Base-by-base conservation (phyloP, 2,113 vertebrate species). In the Saimiri boliviensis region DNA sequence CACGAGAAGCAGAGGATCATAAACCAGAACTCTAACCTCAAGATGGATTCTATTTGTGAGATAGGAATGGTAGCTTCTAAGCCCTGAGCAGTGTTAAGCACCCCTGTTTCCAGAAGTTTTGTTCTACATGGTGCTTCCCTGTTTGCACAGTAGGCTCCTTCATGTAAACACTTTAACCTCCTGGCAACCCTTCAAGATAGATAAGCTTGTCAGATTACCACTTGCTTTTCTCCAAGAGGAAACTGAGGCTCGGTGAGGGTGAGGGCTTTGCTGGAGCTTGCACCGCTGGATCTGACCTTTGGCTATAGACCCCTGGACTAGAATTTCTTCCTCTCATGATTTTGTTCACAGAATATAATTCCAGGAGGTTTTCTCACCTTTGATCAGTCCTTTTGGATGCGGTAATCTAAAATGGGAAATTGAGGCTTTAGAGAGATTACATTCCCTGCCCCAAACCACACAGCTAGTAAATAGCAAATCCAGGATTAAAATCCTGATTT, bases 61-160 rank as follows among this genome's bases (percentile, higher is more conserved):
- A 98, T 96, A 97, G 49, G 73, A 92, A 92, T 20, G 77, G 91
- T 86, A 77, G 92, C 96, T 97, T 97, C 97, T 97, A 73, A 96
- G 96, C 95, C 94, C 83, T 35, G 42, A 88, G 97, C 94, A 30
- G 90, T 70, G 90, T n/a, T 0, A 77, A 40, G 86, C 8, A 3
- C 92, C 66, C 5, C 58, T 42, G n/a, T 79, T 95, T 95, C 84
- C 88, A 96, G 86, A 86, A 93, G 77, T 86, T 79, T 19, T 74
- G 30, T 42, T 54, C 85, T 32, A 37, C 0, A 1, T 4, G 21
- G 8, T 11, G 52, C 49, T 86, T 49, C 27, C 71, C 79, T 80
- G 42, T 94, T 52, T 84, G 54, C 25, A 23, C 35, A 83, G 40
- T 32, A 56, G 82, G 16, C 56, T 56, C 25, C 66, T 82, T 52